A percentile compares a stretch with the other conserved stretches of the same genome.
Conservation (phyloP, 2,888 invertebrate species). For the Timema cristinae region DNA sequence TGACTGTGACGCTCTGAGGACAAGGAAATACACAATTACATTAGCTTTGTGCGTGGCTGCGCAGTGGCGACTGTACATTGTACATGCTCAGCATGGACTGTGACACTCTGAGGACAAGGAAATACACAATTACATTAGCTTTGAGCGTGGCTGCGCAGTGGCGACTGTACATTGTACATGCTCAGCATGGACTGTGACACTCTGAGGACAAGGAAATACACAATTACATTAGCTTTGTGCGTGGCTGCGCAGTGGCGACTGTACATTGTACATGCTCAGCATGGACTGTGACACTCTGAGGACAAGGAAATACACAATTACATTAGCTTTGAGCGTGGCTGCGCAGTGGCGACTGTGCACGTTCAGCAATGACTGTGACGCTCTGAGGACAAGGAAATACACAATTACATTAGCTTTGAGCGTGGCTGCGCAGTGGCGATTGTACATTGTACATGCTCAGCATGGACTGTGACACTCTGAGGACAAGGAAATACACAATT, state of each 20-base stretch:
- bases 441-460: slow-evolving; percentile 63
- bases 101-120: slow-evolving; percentile 46
- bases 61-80: slow-evolving; percentile 64
- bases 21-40: too few species aligned
- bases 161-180: slow-evolving; percentile 64
- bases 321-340: slow-evolving; percentile 55
- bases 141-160: slow-evolving; percentile 61
- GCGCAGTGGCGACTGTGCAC: slow-evolving; percentile 65
- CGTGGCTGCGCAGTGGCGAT: slow-evolving; percentile 62
- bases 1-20: slow-evolving; percentile 53
- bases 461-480: slow-evolving; percentile 55
- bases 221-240: slow-evolving; percentile 48
- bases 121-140: too few species aligned
- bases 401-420: too few species aligned
- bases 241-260: slow-evolving; percentile 63
- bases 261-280: slow-evolving; percentile 62
- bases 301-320: too few species aligned
- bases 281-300: slow-evolving; percentile 55
- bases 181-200: slow-evolving; percentile 58
- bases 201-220: too few species aligned
- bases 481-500: too few species aligned
- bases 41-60: slow-evolving; percentile 55
- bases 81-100: slow-evolving; percentile 63
- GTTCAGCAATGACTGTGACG: slow-evolving; percentile 58
- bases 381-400: too few species aligned